Evolutionary conservation across 2,797 vertebrate genomes (phyloP).

Genomic region (Echeneis naucrates): DNA sequence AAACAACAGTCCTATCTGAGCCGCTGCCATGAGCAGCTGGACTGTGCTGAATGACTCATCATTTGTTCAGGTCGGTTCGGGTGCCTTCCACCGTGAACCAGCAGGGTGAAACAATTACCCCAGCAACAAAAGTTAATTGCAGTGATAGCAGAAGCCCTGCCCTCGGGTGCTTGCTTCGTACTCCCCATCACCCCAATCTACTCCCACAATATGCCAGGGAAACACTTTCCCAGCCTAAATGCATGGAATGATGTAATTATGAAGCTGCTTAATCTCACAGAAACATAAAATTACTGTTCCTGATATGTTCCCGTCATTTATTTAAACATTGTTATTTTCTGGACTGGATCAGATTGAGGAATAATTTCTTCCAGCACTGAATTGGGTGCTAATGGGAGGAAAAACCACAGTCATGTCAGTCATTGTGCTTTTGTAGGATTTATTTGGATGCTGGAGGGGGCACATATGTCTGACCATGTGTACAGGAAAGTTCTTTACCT

Average conservation of each 20-base stretch:
- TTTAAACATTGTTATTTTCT: constrained; percentile 1
- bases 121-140: constrained; percentile 70
- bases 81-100: constrained; percentile 68
- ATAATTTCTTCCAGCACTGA: constrained; percentile 40
- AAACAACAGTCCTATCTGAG: constrained; percentile 53
- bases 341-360: constrained; percentile 34
- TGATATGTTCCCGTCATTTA: neutral
- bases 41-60: constrained; percentile 47
- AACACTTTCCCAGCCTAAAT: constrained; percentile 32
- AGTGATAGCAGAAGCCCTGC: constrained; percentile 67
- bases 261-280: constrained; percentile 18
- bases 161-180: constrained; percentile 38
- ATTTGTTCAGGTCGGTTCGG: constrained; percentile 57
- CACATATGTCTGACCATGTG: constrained; percentile 74
- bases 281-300: constrained; percentile 14
- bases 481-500: constrained; percentile 70
- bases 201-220: constrained; percentile 31
- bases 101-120: constrained; percentile 70
- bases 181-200: constrained; percentile 17
- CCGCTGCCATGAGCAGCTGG: constrained; percentile 28
- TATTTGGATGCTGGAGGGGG: constrained; percentile 32
- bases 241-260: constrained; percentile 23
- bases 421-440: constrained; percentile 50
- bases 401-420: constrained; percentile 29
- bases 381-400: constrained; percentile 66